These are phyloP conservation scores for Callyntrura sp. DNA, from an alignment of 2,888 invertebrate genomes.

Conservation along the genomic window DNA sequence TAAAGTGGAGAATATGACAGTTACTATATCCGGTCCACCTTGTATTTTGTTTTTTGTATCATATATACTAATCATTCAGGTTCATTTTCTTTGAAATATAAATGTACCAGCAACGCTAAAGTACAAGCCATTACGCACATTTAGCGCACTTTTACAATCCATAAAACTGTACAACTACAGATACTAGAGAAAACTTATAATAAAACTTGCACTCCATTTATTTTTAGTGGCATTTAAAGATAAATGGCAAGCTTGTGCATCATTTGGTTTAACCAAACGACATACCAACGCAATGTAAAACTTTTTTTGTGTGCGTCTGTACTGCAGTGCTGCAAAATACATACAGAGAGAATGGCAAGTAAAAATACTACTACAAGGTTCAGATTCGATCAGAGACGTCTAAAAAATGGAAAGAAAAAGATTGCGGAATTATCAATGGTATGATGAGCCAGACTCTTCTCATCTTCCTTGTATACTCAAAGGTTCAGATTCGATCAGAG, in stretches of 20 bases:
- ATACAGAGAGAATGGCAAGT: not conserved
- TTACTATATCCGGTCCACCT: not conserved
- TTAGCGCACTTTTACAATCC: slow-evolving; percentile 8
- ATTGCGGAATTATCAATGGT: slow-evolving; percentile 46
- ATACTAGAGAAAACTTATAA: slow-evolving; percentile 38
- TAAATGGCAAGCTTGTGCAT: not conserved
- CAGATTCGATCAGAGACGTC: too few species aligned
- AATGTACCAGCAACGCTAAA: not conserved
- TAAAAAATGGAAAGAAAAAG: not conserved
- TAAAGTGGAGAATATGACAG: not conserved
- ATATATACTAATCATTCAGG: too few species aligned
- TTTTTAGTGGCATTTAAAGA: slow-evolving; percentile 15
- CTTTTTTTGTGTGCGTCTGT: too few species aligned
- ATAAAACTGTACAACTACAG: slow-evolving; percentile 31
- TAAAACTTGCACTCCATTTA: slow-evolving; percentile 30
- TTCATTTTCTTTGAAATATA: slow-evolving; percentile 15
- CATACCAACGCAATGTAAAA: not conserved
- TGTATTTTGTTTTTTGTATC: not conserved
- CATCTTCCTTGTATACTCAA: slow-evolving; percentile 19
- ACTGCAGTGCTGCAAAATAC: not conserved
- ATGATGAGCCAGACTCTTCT: slow-evolving; percentile 51
- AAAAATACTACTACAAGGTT: not conserved
- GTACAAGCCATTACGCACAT: slow-evolving; percentile 13
- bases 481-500: too few species aligned
- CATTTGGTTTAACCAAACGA: not conserved